A percentile compares a stretch with the other conserved stretches of the same genome.
Conservation (phyloP, 2,888 invertebrate genomes). For the Scelioninae gen. 2 region DNA sequence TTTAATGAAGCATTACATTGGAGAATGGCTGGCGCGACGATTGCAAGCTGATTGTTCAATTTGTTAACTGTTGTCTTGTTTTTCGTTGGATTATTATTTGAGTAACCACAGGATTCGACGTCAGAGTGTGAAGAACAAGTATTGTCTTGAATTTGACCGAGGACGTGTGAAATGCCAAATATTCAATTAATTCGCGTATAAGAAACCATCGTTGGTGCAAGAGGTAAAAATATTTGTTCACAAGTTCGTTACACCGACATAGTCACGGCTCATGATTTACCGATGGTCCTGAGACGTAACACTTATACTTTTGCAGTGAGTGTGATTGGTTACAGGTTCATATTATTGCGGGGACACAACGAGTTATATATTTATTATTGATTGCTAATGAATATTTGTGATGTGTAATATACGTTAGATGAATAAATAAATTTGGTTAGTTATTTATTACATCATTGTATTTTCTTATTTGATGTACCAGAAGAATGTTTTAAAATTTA, state of each 20-base stretch:
- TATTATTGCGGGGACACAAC: constrained; percentile 61
- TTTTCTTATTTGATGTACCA: no score
- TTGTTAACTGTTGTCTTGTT: constrained; percentile 21
- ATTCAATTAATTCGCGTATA: constrained; percentile 53
- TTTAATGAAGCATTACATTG: constrained; percentile 60
- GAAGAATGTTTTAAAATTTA: no score
- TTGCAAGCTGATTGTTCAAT: constrained; percentile 23
- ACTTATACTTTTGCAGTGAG: constrained; percentile 44
- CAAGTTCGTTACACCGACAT: constrained; percentile 44
- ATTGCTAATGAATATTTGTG: constrained; percentile 61
- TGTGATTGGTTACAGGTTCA: constrained; percentile 51
- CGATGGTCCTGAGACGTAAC: constrained; percentile 21
- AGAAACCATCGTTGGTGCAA: constrained; percentile 47
- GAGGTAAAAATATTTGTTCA: constrained; percentile 17
- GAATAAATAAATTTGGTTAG: constrained; percentile 66
- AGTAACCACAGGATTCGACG: constrained; percentile 2
- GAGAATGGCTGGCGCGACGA: constrained; percentile 39
- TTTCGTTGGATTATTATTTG: constrained; percentile 25
- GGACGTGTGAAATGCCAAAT: constrained; percentile 59
- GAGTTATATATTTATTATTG: constrained; percentile 63
- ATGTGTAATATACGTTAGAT: constrained; percentile 65
- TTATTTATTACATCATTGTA: constrained; percentile 70
- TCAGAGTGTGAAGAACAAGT: constrained; percentile 1
- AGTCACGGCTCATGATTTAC: constrained; percentile 43
- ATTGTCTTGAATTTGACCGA: constrained; percentile 11